Evolutionary conservation across 2,888 invertebrate genomes (phyloP).

Genomic region (Tryphoninae sp.): DNA sequence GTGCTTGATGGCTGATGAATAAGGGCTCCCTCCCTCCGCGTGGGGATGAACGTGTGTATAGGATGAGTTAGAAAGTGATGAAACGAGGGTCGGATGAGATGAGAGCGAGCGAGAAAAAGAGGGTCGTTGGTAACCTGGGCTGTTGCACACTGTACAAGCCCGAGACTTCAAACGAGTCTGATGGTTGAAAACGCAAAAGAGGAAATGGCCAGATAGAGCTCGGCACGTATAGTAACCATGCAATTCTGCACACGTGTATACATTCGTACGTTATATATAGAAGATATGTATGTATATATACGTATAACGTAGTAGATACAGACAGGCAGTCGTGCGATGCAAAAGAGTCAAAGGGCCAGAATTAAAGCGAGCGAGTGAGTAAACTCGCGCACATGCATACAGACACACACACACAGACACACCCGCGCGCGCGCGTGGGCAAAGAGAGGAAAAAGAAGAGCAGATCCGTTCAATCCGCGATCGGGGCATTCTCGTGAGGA

Average conservation of each 20-base stretch:
- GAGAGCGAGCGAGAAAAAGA: slow-evolving; percentile 1
- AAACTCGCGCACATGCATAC: slow-evolving; percentile 29
- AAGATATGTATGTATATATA: background rate
- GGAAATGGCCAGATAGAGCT: slow-evolving; percentile 35
- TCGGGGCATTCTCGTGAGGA: slow-evolving; percentile 63
- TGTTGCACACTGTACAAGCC: slow-evolving; percentile 31
- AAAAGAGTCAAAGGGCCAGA: slow-evolving; percentile 42
- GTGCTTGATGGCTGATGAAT: slow-evolving; percentile 19
- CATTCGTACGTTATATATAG: background rate
- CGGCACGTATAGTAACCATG: slow-evolving; percentile 20
- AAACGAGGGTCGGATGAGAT: background rate
- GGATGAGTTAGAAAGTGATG: too few relatives aligned
- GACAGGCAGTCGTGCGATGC: slow-evolving; percentile 48
- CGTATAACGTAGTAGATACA: background rate
- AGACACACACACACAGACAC: slow-evolving; percentile 47
- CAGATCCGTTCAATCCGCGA: slow-evolving; percentile 54
- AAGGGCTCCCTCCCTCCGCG: slow-evolving; percentile 3
- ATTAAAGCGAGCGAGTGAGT: slow-evolving; percentile 55
- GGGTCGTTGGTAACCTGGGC: slow-evolving; percentile 32
- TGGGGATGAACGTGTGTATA: slow-evolving; percentile 2
- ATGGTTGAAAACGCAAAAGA: slow-evolving; percentile 51
- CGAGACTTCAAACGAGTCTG: slow-evolving; percentile 55
- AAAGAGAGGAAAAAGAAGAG: slow-evolving; percentile 37
- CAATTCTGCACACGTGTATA: slow-evolving; percentile 20
- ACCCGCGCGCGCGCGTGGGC: slow-evolving; percentile 30